phyloP scores from a whole-genome alignment of 2,888 invertebrate species.

The Psylliodes chrysocephalus region DNA sequence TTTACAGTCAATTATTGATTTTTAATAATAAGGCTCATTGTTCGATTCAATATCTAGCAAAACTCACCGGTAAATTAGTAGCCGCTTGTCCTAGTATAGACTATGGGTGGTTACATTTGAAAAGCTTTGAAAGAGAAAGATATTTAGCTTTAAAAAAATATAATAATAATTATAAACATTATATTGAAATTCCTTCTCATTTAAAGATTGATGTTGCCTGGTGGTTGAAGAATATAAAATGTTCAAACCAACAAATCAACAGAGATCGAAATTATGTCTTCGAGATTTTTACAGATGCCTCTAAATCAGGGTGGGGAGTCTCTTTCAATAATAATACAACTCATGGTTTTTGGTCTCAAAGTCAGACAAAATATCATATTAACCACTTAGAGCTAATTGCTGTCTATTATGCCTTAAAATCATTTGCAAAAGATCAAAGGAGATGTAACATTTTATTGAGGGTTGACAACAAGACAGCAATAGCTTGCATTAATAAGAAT shows the following conservation, averaged over 20 bases:
- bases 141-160: constrained; percentile 5
- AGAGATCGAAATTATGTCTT: constrained; percentile 25
- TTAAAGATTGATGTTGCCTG: constrained; percentile 35
- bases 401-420: constrained; percentile 42
- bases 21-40: constrained; percentile 7
- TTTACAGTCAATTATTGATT: constrained; percentile 4
- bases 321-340: constrained; percentile 36
- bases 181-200: constrained; percentile 12
- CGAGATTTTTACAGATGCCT: constrained; percentile 46
- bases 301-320: constrained; percentile 45
- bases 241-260: constrained; percentile 8
- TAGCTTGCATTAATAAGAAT: too few relatives aligned
- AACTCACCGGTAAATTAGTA: constrained; percentile 18
- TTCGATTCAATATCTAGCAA: constrained; percentile 45
- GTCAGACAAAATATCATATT: constrained; percentile 41
- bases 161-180: constrained; percentile 11
- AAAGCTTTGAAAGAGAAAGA: constrained; percentile 31
- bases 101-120: constrained; percentile 41
- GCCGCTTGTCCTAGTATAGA: constrained; percentile 37
- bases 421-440: too few relatives aligned
- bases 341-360: constrained; percentile 45
- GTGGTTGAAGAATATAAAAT: constrained; percentile 41
- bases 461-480: constrained; percentile 44
- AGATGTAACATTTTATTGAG: constrained; percentile 39
- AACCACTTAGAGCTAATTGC: constrained; percentile 48